Evolutionary conservation across 2,113 vertebrate genomes (phyloP), one percentile per base, ranked within the genome.

Genomic region (Girardinichthys multiradiatus): DNA sequence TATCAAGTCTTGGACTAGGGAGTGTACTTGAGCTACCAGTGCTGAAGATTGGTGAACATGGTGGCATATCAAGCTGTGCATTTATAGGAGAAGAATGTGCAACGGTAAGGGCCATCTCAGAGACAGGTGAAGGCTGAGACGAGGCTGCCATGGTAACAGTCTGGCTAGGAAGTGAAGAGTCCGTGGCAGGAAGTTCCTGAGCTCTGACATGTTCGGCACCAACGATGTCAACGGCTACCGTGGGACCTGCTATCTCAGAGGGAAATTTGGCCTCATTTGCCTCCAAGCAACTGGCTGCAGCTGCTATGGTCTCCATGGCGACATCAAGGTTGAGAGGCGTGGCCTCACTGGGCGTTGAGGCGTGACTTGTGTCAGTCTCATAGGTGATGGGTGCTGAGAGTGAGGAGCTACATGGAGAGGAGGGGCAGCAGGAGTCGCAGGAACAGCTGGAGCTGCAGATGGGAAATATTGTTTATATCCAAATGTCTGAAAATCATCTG

Each of bases 381-480:
- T 96, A 94, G 0, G 95, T 96, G 82, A 91, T 86, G 59, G 94
- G 90, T 0, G 92, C 93, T 0, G 95, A 95, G 2, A 95, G 77
- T 30, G 91, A 95, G 79, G 94, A 95, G 94, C 95, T 96, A 89
- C 95, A 95, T 12, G 94, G 95, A 9, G 94, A 95, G 10, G 95
- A 95, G 35, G 93, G 94, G 80, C 96, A 96, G 93, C 94, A 96
- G 61, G 96, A 96, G 75, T 93, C 93, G 0, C 96, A 97, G 68
- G 96, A 97, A 80, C 95, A 96, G 87, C 96, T 95, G 91, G 93
- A 95, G 85, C 90, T 95, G 35, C 24, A 64, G 58, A 58, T 69
- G 27, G 70, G 54, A 78, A 0, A 1, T 9, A 60, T 7, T 10
- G 6, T 26, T 27, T 31, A n/a, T 1, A 26, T 5, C 3, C 8